These are phyloP conservation scores for Ichneumoninae sp. DNA, from an alignment of 2,888 invertebrate genomes.

Conservation along the genomic window DNA sequence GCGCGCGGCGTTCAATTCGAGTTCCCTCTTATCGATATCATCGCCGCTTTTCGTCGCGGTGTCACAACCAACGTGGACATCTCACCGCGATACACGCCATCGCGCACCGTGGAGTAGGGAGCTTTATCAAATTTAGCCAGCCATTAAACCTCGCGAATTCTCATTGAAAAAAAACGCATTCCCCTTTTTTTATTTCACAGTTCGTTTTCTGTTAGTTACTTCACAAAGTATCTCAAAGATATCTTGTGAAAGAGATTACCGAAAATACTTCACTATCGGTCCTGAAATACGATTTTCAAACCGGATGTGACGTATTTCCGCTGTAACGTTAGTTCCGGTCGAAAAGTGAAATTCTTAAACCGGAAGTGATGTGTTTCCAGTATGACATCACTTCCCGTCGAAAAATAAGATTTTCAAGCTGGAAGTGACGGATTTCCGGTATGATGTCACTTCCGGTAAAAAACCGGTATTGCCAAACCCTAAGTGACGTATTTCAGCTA, in stretches of 20 bases:
- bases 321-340: too few species aligned
- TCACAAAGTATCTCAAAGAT: not conserved
- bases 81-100: slow-evolving; percentile 1
- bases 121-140: not conserved
- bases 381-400: too few species aligned
- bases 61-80: slow-evolving; percentile 25
- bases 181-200: not conserved
- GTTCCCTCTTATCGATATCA: slow-evolving; percentile 55
- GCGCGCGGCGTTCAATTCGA: slow-evolving; percentile 36
- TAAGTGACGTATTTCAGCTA: too few species aligned
- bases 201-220: not conserved
- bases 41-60: slow-evolving; percentile 45
- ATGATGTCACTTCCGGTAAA: too few species aligned
- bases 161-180: not conserved
- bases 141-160: slow-evolving; percentile 16
- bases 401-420: too few species aligned
- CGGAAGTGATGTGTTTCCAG: too few species aligned
- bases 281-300: too few species aligned
- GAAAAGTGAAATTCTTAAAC: too few species aligned
- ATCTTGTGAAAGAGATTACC: not conserved
- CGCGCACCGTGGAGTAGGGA: not conserved
- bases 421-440: too few species aligned
- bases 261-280: not conserved
- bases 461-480: too few species aligned
- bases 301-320: too few species aligned